These are phyloP conservation scores for Paguma larvata DNA, from an alignment of 2,797 vertebrate genomes.

Conservation along the genomic window DNA sequence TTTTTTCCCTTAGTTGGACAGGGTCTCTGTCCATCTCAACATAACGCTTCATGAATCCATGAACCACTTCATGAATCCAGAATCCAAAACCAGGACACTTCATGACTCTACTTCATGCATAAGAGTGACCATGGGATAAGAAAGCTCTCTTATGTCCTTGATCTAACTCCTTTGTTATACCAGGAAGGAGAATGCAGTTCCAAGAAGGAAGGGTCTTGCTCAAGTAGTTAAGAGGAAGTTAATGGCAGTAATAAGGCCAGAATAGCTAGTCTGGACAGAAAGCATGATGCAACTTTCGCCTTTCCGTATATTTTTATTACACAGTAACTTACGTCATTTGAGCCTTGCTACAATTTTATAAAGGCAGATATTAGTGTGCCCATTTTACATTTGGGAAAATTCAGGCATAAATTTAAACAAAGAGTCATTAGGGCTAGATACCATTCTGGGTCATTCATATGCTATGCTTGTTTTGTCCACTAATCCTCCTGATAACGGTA, in stretches of 20 bases:
- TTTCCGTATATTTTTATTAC: not conserved
- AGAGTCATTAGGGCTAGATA: not conserved
- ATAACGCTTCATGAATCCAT: not conserved
- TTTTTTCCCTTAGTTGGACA: not conserved
- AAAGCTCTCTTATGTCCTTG: not conserved
- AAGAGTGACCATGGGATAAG: not conserved
- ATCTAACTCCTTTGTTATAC: not conserved
- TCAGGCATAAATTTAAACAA: not conserved
- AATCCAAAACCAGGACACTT: too few relatives aligned
- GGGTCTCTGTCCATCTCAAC: not conserved
- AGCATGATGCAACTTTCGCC: not conserved
- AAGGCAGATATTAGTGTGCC: conserved; percentile 19
- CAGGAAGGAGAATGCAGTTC: not conserved
- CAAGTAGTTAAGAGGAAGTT: not conserved
- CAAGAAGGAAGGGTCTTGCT: not conserved
- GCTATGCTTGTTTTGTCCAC: not conserved
- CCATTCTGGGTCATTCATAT: not conserved
- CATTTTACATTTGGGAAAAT: not conserved
- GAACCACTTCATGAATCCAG: too few relatives aligned
- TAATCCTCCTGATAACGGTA: not conserved
- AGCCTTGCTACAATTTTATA: not conserved
- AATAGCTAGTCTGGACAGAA: not conserved
- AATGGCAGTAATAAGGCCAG: not conserved
- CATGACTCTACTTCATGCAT: too few relatives aligned
- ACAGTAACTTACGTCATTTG: not conserved